phyloP scores from a whole-genome alignment of 1,140 invertebrate species.

The Heliconius hermathena region DNA sequence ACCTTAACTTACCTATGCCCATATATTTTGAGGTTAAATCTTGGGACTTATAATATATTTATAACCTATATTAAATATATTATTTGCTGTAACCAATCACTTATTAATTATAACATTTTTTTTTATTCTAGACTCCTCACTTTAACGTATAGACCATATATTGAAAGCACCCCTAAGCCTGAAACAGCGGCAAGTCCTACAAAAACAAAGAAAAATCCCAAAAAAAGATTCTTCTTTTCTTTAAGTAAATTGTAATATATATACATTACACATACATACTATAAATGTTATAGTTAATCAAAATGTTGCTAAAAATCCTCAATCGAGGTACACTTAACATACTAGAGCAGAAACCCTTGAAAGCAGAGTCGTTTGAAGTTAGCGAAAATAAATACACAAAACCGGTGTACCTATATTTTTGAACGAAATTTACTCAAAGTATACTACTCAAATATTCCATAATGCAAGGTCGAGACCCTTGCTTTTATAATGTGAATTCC shows the following conservation, averaged over 20 bases:
- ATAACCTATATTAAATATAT: background rate
- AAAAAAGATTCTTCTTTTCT: background rate
- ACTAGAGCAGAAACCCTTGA: background rate
- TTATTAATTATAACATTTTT: background rate
- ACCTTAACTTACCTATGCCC: background rate
- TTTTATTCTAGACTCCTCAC: background rate
- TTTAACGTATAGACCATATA: background rate
- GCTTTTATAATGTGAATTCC: background rate
- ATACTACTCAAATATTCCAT: conserved; percentile 18
- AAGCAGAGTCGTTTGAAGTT: background rate
- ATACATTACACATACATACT: background rate
- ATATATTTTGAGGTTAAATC: background rate
- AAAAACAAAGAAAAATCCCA: background rate
- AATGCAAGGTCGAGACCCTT: conserved; percentile 2
- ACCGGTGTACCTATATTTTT: background rate
- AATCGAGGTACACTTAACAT: background rate
- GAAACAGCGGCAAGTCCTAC: background rate
- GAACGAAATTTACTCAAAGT: background rate
- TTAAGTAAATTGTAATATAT: background rate
- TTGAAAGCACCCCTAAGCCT: background rate
- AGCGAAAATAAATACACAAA: conserved; percentile 3
- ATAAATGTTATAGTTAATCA: background rate
- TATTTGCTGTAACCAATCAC: background rate
- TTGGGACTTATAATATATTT: too few relatives aligned
- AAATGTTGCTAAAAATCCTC: background rate